These are phyloP conservation scores for Mergus octosetaceus DNA, from an alignment of 2,797 vertebrate species.

Conservation along the genomic window DNA sequence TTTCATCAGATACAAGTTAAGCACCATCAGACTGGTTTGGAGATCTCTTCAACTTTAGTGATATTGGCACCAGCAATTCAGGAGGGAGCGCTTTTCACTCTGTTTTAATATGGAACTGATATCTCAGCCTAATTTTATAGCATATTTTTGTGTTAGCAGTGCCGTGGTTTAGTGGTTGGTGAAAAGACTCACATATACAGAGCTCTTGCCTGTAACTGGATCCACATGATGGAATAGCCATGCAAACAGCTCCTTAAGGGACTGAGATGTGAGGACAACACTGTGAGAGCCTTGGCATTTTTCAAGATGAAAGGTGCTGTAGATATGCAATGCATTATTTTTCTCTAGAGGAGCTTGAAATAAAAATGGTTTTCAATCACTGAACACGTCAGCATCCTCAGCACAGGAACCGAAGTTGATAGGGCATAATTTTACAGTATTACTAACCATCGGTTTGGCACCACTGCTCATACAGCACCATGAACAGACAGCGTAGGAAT, in stretches of 20 bases:
- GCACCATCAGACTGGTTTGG: not conserved
- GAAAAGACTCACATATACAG: not conserved
- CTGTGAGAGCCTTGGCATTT: not conserved
- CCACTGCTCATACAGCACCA: not conserved
- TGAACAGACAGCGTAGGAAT: accelerated
- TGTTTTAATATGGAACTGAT: not conserved
- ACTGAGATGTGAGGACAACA: not conserved
- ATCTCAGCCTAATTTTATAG: constrained; percentile 31
- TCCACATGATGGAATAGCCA: not conserved
- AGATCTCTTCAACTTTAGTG: not conserved
- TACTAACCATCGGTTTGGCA: not conserved
- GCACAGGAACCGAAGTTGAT: not conserved
- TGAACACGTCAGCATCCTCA: not conserved
- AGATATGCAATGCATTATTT: not conserved
- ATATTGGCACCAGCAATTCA: constrained; percentile 20
- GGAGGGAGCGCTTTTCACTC: constrained; percentile 53
- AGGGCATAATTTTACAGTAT: not conserved
- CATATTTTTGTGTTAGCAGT: constrained; percentile 3
- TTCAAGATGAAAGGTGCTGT: not conserved
- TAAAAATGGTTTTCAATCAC: not conserved
- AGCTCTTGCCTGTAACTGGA: not conserved
- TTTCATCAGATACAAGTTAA: not conserved
- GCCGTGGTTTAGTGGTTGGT: not conserved
- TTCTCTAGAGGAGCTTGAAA: not conserved
- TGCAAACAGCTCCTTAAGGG: not conserved